A percentile compares a stretch with the other conserved stretches of the same genome.
Evolutionary conservation across 2,888 invertebrate species (phyloP).

Genomic region (Stenolophus ochropezus): DNA sequence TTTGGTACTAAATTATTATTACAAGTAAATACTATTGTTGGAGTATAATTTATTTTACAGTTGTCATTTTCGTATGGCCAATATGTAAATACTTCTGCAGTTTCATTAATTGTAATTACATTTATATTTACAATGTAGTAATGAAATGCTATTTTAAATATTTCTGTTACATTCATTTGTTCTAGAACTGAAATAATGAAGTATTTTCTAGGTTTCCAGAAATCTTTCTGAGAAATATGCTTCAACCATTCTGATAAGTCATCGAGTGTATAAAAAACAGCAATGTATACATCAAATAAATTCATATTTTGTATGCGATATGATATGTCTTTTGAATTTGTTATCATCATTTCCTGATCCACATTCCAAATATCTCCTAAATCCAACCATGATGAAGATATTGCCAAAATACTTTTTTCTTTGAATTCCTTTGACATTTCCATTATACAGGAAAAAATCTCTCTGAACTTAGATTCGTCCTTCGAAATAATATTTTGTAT

Average conservation of each 20-base stretch:
- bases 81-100: not conserved
- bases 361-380: not conserved
- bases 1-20: not conserved
- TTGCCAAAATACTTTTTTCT: not conserved
- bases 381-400: not conserved
- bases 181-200: not conserved
- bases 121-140: constrained; percentile 10
- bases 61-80: not conserved
- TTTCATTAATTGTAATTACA: not conserved
- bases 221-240: not conserved
- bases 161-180: not conserved
- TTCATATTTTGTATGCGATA: not conserved
- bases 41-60: not conserved
- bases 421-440: not conserved
- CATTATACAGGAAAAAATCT: not conserved
- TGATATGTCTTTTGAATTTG: not conserved
- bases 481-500: not conserved
- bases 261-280: not conserved
- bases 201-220: not conserved
- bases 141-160: not conserved
- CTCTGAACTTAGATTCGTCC: not conserved
- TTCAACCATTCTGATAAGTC: not conserved
- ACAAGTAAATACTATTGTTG: not conserved
- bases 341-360: not conserved
- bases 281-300: not conserved